Conservation (phyloP, 2,797 vertebrate species). For the Karalla daura region DNA sequence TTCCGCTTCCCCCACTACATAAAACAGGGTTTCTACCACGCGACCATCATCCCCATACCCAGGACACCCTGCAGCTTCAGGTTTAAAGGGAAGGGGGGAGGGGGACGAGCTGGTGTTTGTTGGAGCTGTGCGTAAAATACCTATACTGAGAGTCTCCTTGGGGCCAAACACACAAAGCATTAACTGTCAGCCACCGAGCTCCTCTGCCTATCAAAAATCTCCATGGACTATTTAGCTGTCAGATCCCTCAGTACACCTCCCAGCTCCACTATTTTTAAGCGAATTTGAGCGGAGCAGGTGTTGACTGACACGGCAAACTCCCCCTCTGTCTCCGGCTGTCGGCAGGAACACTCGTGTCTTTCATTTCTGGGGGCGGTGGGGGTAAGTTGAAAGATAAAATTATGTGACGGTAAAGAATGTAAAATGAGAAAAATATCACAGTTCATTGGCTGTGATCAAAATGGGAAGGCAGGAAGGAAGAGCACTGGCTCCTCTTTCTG, state of each 20-base stretch:
- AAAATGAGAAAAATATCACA: constrained; percentile 48
- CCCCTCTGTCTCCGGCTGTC: constrained; percentile 67
- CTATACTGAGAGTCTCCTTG: constrained; percentile 71
- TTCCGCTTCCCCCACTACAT: constrained; percentile 43
- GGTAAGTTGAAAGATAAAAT: constrained; percentile 65
- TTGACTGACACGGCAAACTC: constrained; percentile 80
- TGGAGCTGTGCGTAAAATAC: constrained; percentile 74
- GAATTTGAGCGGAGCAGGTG: constrained; percentile 81
- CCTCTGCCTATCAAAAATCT: constrained; percentile 83
- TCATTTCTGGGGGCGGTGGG: constrained; percentile 57
- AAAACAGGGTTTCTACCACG: constrained; percentile 49
- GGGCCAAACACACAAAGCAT: constrained; percentile 80
- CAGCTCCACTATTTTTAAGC: constrained; percentile 81
- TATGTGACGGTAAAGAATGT: constrained; percentile 40
- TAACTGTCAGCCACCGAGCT: constrained; percentile 77
- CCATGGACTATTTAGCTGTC: constrained; percentile 85
- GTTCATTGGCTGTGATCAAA: constrained; percentile 43
- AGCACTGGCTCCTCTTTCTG: constrained; percentile 17
- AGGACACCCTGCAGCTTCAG: constrained; percentile 57
- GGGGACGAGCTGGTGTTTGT: constrained; percentile 72
- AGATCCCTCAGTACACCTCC: constrained; percentile 68
- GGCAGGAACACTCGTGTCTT: constrained; percentile 56
- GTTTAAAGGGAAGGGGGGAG: constrained; percentile 60
- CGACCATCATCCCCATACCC: constrained; percentile 43
- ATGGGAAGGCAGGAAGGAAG: constrained; percentile 13